These are phyloP conservation scores for Onthophagus sagittarius DNA, from an alignment of 2,888 invertebrate species.

Conservation along the genomic window DNA sequence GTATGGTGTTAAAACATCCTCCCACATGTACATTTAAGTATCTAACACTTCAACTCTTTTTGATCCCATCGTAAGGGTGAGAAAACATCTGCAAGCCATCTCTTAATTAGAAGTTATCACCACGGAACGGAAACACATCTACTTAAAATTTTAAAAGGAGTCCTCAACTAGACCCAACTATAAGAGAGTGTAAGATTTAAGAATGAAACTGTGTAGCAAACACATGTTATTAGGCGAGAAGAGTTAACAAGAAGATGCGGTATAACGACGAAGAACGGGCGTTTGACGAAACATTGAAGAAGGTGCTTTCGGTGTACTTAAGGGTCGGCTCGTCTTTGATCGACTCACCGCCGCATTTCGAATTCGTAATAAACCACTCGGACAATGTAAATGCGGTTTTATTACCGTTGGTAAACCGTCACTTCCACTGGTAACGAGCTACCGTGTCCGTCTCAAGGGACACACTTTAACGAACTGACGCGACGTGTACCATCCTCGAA, in stretches of 20 bases:
- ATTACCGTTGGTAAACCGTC: neutral
- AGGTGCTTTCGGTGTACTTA: neutral
- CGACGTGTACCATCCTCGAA: neutral
- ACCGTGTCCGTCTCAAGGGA: neutral
- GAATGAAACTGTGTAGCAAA: neutral
- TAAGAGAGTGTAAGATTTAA: neutral
- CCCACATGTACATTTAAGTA: neutral
- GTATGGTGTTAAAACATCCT: neutral
- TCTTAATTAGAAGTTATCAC: neutral
- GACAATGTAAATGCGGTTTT: conserved; percentile 6
- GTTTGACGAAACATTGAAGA: neutral
- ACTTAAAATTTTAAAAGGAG: neutral
- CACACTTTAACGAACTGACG: neutral
- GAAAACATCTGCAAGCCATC: neutral
- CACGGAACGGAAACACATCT: neutral
- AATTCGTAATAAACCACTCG: conserved; percentile 9
- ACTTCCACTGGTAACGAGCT: neutral
- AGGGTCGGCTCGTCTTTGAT: conserved; percentile 8
- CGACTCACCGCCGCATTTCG: conserved; percentile 3
- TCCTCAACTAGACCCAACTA: neutral
- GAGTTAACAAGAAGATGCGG: neutral
- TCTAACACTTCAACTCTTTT: neutral
- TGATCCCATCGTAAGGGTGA: neutral
- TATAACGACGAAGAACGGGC: neutral
- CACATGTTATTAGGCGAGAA: neutral